These are phyloP conservation scores for Uropsilus gracilis DNA, from an alignment of 2,113 vertebrate species.

Conservation along the genomic window DNA sequence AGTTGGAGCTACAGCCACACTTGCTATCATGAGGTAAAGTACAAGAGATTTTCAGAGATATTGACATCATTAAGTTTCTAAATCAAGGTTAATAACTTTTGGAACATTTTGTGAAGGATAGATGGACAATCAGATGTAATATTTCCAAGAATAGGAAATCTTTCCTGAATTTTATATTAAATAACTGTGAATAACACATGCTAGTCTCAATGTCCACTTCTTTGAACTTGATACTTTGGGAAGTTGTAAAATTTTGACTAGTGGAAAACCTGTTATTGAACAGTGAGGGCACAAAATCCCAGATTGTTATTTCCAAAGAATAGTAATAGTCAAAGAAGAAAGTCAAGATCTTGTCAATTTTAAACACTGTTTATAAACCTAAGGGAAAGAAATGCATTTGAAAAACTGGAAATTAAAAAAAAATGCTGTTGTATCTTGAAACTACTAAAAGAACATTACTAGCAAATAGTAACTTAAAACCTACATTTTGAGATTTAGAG, in stretches of 20 bases:
- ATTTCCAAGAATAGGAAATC: background rate
- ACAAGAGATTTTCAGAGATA: background rate
- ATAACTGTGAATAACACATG: background rate
- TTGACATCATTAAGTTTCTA: background rate
- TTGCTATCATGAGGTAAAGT: background rate
- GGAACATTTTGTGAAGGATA: background rate
- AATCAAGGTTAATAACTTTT: background rate
- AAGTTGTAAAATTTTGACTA: background rate
- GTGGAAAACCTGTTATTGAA: background rate
- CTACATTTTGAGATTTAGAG: background rate
- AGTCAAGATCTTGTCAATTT: background rate
- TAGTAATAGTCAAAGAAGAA: background rate
- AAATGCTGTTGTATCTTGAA: constrained; percentile 12
- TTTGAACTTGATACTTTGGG: background rate
- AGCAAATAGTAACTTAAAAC: constrained; percentile 46
- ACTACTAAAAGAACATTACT: background rate
- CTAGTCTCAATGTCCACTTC: background rate
- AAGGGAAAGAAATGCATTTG: background rate
- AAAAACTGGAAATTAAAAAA: constrained; percentile 44
- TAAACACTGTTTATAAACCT: background rate
- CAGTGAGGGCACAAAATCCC: background rate
- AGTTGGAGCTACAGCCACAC: background rate
- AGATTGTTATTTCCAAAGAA: background rate
- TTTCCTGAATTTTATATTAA: background rate
- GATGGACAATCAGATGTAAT: no score